Conservation (phyloP, 2,888 invertebrate species). For the Ischnura elegans region DNA sequence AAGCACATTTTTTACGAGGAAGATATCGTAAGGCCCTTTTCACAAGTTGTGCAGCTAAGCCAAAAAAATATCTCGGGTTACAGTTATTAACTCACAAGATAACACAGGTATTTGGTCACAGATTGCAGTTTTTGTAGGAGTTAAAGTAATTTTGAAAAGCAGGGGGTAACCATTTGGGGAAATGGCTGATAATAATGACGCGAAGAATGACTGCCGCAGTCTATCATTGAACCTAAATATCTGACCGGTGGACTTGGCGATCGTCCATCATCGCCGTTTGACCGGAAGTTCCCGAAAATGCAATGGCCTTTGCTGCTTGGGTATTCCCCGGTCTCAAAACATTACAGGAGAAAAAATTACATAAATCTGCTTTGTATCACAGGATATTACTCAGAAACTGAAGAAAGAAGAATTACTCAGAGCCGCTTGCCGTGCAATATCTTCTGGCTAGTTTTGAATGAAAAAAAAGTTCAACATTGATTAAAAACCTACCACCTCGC, state of each 20-base stretch:
- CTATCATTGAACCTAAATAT: not conserved
- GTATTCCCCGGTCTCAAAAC: not conserved
- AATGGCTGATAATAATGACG: not conserved
- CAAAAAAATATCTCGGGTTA: not conserved
- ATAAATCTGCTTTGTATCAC: too few species aligned
- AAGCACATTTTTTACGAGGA: too few species aligned
- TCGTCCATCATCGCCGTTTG: slow-evolving; percentile 35
- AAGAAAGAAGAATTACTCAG: too few species aligned
- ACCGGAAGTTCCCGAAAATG: not conserved
- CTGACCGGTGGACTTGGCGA: not conserved
- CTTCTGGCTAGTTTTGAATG: too few species aligned
- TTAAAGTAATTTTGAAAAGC: not conserved
- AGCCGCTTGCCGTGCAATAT: too few species aligned
- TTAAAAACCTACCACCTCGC: too few species aligned
- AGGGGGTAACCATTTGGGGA: not conserved
- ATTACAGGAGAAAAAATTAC: too few species aligned
- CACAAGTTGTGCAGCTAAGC: not conserved
- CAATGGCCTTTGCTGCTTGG: not conserved
- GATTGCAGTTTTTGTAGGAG: not conserved
- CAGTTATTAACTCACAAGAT: not conserved
- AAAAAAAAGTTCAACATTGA: too few species aligned
- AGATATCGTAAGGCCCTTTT: not conserved
- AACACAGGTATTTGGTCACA: not conserved
- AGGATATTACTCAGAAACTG: too few species aligned
- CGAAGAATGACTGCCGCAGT: not conserved